Evolutionary conservation across 2,888 invertebrate genomes (phyloP).

Genomic region (Melinaea menophilus): DNA sequence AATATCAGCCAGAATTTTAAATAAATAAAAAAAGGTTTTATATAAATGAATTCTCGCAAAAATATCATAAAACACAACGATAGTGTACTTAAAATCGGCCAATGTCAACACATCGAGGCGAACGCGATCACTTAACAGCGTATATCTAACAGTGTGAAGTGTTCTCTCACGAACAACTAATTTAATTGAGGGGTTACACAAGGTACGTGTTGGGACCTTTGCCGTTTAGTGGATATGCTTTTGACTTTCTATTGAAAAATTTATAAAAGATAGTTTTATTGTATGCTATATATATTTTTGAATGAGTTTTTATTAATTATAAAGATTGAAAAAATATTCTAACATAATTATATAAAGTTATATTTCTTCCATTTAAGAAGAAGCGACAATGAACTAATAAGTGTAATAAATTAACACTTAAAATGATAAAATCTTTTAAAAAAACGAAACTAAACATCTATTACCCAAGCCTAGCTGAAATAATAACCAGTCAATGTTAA

Average conservation of each 20-base stretch:
- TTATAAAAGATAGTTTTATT: not conserved
- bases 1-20: too few relatives aligned
- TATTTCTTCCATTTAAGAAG: too few relatives aligned
- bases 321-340: too few relatives aligned
- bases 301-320: too few relatives aligned
- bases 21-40: too few relatives aligned
- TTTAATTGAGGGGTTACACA: conserved; percentile 61
- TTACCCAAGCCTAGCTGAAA: conserved; percentile 6
- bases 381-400: too few relatives aligned
- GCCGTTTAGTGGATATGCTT: conserved; percentile 16
- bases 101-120: conserved; percentile 34
- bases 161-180: conserved; percentile 60
- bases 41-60: not conserved
- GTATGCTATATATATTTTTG: too few relatives aligned
- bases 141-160: conserved; percentile 56
- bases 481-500: too few relatives aligned
- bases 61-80: not conserved
- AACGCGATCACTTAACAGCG: conserved; percentile 50
- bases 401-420: too few relatives aligned
- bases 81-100: conserved; percentile 23
- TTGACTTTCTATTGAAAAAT: not conserved
- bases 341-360: too few relatives aligned
- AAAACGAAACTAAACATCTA: not conserved
- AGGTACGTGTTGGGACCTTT: conserved; percentile 46
- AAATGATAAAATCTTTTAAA: not conserved